phyloP scores from a whole-genome alignment of 2,888 invertebrate species.

The Gasteruption jaculator region DNA sequence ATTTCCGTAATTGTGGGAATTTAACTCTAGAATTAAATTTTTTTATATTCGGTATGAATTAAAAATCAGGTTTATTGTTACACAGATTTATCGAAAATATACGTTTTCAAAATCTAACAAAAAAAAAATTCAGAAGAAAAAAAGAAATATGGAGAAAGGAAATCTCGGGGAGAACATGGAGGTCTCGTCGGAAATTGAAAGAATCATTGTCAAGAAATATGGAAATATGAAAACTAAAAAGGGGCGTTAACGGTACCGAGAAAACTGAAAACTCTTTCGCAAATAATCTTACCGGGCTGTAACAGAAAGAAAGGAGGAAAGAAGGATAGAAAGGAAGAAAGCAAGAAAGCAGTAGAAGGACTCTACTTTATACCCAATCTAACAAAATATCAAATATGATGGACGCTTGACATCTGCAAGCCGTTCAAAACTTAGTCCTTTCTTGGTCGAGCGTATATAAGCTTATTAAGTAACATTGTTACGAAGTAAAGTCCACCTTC shows the following conservation, averaged over 20 bases:
- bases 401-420: slow-evolving; percentile 45
- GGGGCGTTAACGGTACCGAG: slow-evolving; percentile 31
- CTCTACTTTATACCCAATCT: too few species aligned
- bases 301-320: slow-evolving; percentile 26
- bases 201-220: slow-evolving; percentile 27
- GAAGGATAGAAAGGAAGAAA: slow-evolving; percentile 20
- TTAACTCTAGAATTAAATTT: too few species aligned
- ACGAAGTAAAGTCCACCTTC: slow-evolving; percentile 28
- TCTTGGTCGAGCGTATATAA: slow-evolving; percentile 46
- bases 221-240: slow-evolving; percentile 31
- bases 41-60: too few species aligned
- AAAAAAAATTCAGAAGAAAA: too few species aligned
- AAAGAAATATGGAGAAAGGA: slow-evolving; percentile 2
- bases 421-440: slow-evolving; percentile 32
- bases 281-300: slow-evolving; percentile 38
- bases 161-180: too few species aligned
- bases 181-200: too few species aligned
- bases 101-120: too few species aligned
- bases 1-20: too few species aligned
- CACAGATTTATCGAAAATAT: too few species aligned
- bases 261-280: slow-evolving; percentile 44
- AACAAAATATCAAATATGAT: slow-evolving; percentile 46
- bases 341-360: too few species aligned
- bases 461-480: slow-evolving; percentile 51
- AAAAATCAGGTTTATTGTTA: too few species aligned